A percentile compares a stretch with the other conserved stretches of the same genome.
phyloP scores from a whole-genome alignment of 2,797 vertebrate genomes.

The Sus cebifrons region DNA sequence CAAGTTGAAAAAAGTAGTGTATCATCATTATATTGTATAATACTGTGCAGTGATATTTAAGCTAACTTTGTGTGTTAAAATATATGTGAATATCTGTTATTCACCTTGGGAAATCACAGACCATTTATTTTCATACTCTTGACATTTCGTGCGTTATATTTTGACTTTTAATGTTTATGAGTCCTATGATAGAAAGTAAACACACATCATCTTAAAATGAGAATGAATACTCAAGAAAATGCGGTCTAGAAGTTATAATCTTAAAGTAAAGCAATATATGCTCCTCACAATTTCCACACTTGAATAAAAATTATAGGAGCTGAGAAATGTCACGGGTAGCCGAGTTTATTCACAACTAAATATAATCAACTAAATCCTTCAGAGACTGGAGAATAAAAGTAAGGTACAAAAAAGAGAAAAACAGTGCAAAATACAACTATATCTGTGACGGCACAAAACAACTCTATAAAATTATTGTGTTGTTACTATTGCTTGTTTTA shows the following conservation, averaged over 20 bases:
- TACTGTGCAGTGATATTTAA: conserved; percentile 56
- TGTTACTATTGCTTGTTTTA: neutral
- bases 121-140: conserved; percentile 73
- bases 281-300: neutral
- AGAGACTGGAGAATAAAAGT: neutral
- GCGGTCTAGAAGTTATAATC: neutral
- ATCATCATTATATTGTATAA: neutral
- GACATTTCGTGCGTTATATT: conserved; percentile 58
- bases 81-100: neutral
- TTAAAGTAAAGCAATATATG: conserved; percentile 44
- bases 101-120: conserved; percentile 20
- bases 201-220: neutral
- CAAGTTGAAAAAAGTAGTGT: neutral
- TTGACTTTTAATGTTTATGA: conserved; percentile 63
- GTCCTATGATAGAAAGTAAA: conserved; percentile 31
- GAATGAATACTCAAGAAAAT: conserved; percentile 36
- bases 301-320: neutral
- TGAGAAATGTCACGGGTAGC: conserved; percentile 48
- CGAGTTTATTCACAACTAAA: conserved; percentile 3
- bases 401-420: neutral
- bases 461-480: neutral
- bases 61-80: conserved; percentile 7
- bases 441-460: neutral
- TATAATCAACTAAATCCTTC: neutral
- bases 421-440: neutral